phyloP scores from a whole-genome alignment of 2,113 vertebrate species.

The Telmatochromis brichardi region DNA sequence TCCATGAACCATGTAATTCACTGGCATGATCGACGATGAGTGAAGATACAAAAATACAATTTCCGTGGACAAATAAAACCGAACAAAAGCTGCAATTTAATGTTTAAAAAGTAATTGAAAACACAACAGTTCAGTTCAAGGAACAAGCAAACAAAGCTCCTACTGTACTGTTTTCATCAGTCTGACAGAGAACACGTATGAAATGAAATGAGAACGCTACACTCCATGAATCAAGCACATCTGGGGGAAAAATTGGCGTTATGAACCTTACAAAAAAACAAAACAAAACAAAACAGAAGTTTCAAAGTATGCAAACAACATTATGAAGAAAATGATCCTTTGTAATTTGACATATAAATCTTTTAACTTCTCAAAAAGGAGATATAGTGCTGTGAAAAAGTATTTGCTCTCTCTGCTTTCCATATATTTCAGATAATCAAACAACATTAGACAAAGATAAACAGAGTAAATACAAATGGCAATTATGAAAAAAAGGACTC shows the following conservation, averaged over 20 bases:
- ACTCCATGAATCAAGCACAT: neutral
- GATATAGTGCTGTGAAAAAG: neutral
- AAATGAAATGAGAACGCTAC: neutral
- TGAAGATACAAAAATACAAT: neutral
- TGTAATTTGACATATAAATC: neutral
- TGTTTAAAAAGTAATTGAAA: neutral
- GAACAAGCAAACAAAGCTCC: neutral
- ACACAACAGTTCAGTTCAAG: neutral
- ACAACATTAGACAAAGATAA: neutral
- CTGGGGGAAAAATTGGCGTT: fast-evolving
- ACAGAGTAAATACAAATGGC: neutral
- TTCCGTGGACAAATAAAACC: neutral
- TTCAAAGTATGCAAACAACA: neutral
- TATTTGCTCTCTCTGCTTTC: neutral
- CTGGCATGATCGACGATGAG: neutral
- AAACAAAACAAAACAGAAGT: neutral
- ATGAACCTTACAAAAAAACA: neutral
- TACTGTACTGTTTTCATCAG: neutral
- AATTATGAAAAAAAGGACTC: neutral
- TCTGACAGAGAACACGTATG: neutral
- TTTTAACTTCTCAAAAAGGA: neutral
- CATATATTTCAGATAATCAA: neutral
- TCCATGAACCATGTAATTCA: neutral
- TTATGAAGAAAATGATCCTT: neutral
- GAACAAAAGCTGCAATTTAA: neutral